Conservation (phyloP, 2,113 vertebrate species). For the Cinclus cinclus region DNA sequence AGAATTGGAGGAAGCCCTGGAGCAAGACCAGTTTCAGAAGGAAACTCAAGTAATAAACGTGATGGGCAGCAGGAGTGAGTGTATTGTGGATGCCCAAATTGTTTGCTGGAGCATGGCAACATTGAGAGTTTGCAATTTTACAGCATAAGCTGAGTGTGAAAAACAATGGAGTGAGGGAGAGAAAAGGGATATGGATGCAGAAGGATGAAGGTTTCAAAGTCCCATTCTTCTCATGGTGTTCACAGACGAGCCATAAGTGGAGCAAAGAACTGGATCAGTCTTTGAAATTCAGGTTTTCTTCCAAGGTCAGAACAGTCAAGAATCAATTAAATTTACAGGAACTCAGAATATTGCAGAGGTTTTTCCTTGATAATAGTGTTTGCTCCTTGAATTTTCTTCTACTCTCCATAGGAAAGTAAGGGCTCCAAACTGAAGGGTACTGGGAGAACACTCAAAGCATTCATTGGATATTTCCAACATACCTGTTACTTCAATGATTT, state of each 20-base stretch:
- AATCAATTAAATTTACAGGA: not conserved
- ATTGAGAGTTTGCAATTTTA: not conserved
- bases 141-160: not conserved
- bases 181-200: not conserved
- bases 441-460: not conserved
- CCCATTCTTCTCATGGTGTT: not conserved
- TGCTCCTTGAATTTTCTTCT: not conserved
- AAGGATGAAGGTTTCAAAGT: not conserved
- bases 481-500: not conserved
- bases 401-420: not conserved
- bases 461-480: not conserved
- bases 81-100: not conserved
- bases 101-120: not conserved
- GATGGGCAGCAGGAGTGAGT: not conserved
- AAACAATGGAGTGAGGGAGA: not conserved
- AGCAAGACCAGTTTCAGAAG: conserved; percentile 2
- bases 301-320: not conserved
- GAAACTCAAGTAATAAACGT: not conserved
- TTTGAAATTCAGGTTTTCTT: not conserved
- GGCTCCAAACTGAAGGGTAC: not conserved
- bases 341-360: not conserved
- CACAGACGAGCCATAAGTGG: not conserved
- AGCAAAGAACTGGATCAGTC: not conserved
- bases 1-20: not conserved
- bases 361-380: not conserved